These are phyloP conservation scores for Melitaea cinxia DNA, from an alignment of 1,140 invertebrate species.

Conservation along the genomic window DNA sequence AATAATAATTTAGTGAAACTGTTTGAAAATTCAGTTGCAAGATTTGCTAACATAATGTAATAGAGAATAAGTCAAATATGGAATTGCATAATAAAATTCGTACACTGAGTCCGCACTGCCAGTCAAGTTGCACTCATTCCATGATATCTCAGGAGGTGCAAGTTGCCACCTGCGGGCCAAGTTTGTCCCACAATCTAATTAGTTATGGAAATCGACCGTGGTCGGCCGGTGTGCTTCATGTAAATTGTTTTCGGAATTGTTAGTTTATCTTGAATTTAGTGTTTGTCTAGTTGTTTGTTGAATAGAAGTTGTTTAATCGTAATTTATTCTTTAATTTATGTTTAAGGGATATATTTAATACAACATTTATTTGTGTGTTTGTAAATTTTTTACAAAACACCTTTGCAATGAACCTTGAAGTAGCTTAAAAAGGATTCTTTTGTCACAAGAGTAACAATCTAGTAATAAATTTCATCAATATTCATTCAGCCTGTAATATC, in stretches of 20 bases:
- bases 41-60: no score
- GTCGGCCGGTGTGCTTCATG: slow-evolving; percentile 39
- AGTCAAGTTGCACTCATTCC: neutral
- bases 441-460: no score
- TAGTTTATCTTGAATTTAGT: slow-evolving; percentile 39
- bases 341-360: neutral
- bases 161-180: slow-evolving; percentile 50
- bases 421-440: no score
- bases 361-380: neutral
- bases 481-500: no score
- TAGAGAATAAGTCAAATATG: no score
- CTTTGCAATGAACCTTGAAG: no score
- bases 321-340: neutral
- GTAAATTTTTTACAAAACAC: no score
- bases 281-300: neutral
- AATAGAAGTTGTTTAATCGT: slow-evolving; percentile 9
- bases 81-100: no score
- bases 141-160: slow-evolving; percentile 31
- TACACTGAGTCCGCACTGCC: no score
- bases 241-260: slow-evolving; percentile 62
- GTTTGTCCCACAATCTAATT: slow-evolving; percentile 61
- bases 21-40: no score
- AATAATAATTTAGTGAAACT: no score
- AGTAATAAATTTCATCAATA: no score
- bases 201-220: slow-evolving; percentile 58